A percentile compares a stretch with the other conserved stretches of the same genome.
Evolutionary conservation across 2,797 vertebrate genomes (phyloP).

Genomic region (Eulemur coronatus): DNA sequence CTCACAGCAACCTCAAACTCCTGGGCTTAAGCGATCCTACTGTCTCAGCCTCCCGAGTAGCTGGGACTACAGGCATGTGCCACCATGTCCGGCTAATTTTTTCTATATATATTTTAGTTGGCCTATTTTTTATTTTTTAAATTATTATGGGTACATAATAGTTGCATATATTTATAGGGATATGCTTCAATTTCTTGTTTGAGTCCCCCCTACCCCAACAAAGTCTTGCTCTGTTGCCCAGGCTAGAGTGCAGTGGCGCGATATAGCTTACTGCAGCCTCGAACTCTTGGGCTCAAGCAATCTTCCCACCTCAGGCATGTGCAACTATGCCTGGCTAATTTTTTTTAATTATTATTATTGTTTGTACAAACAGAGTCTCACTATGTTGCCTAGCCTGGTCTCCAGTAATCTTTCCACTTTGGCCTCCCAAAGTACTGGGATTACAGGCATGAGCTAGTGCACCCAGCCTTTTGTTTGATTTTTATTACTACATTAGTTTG

Average conservation of each 20-base stretch:
- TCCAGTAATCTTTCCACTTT: neutral
- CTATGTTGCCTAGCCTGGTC: too few species aligned
- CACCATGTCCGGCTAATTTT: too few species aligned
- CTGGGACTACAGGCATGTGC: too few species aligned
- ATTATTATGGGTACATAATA: neutral
- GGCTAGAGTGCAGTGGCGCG: neutral
- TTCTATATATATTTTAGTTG: too few species aligned
- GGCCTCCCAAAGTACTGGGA: neutral
- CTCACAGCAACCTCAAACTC: too few species aligned
- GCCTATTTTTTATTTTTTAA: too few species aligned
- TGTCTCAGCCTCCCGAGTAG: too few species aligned
- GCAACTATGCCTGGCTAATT: too few species aligned
- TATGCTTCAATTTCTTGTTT: neutral
- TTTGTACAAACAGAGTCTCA: too few species aligned
- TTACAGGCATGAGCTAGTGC: neutral
- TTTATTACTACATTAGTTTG: constrained; percentile 44
- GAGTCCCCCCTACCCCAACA: too few species aligned
- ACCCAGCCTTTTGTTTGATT: neutral
- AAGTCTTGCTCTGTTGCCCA: neutral
- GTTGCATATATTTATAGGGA: neutral
- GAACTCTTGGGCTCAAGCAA: neutral
- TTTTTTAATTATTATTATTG: too few species aligned
- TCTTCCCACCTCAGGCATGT: neutral
- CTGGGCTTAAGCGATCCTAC: too few species aligned
- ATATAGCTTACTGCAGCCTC: neutral